phyloP scores from a whole-genome alignment of 1,140 invertebrate genomes.

The Anoplophora glabripennis region DNA sequence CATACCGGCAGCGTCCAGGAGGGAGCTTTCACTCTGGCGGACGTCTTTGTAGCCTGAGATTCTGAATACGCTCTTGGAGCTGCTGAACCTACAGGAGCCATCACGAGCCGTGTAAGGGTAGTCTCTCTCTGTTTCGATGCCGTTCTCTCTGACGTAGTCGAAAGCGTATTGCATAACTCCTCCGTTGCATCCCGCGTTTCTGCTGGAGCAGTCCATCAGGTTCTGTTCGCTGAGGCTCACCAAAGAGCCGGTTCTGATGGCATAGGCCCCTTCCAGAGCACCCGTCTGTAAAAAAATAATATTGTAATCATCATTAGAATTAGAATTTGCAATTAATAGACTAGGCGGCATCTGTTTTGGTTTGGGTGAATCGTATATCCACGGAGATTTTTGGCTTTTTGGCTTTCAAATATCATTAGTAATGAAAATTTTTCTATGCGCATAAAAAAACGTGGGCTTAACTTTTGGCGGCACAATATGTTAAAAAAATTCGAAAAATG shows the following conservation, averaged over 20 bases:
- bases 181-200: conserved; percentile 65
- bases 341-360: too few species aligned
- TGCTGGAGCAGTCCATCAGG: conserved; percentile 79
- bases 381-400: too few species aligned
- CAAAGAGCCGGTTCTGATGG: conserved; percentile 75
- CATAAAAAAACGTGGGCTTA: too few species aligned
- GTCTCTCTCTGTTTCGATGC: conserved; percentile 62
- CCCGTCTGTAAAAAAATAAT: conserved; percentile 68
- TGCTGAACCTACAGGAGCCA: conserved; percentile 17
- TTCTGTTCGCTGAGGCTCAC: conserved; percentile 96
- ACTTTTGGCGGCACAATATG: too few species aligned
- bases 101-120: conserved; percentile 58
- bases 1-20: conserved; percentile 67
- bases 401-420: too few species aligned
- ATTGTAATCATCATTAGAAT: conserved; percentile 51
- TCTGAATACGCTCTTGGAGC: background rate
- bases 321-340: too few species aligned
- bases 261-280: conserved; percentile 92
- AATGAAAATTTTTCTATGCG: too few species aligned
- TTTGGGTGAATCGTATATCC: too few species aligned
- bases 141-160: conserved; percentile 64
- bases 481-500: too few species aligned
- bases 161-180: conserved; percentile 61
- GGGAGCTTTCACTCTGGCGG: conserved; percentile 60
- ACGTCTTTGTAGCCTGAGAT: conserved; percentile 56